Conservation (phyloP, 2,888 invertebrate species). For the Eurois occulta region DNA sequence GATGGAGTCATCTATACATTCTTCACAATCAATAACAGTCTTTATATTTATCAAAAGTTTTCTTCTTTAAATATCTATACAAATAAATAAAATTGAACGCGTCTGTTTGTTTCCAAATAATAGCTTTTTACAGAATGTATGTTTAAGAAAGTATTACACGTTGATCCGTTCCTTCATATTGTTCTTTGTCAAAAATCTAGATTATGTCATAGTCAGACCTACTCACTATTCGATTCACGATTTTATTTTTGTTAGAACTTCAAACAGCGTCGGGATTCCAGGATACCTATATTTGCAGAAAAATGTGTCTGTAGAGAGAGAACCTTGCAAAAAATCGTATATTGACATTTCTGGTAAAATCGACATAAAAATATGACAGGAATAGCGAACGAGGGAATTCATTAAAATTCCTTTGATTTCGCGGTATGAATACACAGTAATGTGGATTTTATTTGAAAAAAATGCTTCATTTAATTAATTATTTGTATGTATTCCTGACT, state of each 20-base stretch:
- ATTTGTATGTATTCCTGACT: background rate
- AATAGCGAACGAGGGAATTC: conserved; percentile 18
- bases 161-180: conserved; percentile 9
- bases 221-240: conserved; percentile 46
- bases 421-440: background rate
- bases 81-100: too few relatives aligned
- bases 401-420: conserved; percentile 20
- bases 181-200: conserved; percentile 12
- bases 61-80: background rate
- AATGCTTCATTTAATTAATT: background rate
- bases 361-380: background rate
- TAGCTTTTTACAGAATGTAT: too few relatives aligned
- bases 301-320: conserved; percentile 18
- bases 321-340: conserved; percentile 26
- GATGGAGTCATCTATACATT: background rate
- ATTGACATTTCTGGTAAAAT: conserved; percentile 9
- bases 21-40: background rate
- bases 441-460: background rate
- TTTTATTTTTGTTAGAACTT: conserved; percentile 44
- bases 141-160: too few relatives aligned
- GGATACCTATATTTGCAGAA: conserved; percentile 34
- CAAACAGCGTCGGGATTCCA: conserved; percentile 18
- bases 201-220: conserved; percentile 6
- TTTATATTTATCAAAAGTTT: background rate
- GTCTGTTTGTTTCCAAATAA: too few relatives aligned